Percentiles rank a stretch among this genome's conserved stretches.
phyloP scores from a whole-genome alignment of 2,888 invertebrate species.

The Ramazzottius varieornatus region DNA sequence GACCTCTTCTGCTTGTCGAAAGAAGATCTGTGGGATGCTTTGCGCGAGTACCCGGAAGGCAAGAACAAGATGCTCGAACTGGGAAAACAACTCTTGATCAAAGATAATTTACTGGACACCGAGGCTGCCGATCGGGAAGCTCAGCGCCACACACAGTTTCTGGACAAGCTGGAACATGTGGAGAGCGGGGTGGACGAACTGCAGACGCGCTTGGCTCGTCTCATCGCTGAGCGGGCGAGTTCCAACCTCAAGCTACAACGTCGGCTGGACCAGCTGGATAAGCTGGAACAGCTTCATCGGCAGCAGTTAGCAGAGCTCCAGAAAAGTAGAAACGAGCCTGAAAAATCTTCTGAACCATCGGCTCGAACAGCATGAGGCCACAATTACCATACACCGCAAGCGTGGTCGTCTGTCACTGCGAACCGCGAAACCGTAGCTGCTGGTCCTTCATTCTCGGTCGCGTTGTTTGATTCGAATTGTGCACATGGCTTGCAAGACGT shows the following conservation, averaged over 20 bases:
- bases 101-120: conserved; percentile 26
- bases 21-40: conserved; percentile 64
- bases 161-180: conserved; percentile 16
- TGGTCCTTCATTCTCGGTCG: too few species aligned
- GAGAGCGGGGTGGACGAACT: conserved; percentile 40
- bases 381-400: too few species aligned
- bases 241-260: conserved; percentile 59
- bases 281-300: neutral
- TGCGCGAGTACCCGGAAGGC: conserved; percentile 28
- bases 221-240: conserved; percentile 52
- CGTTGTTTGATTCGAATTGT: too few species aligned
- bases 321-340: too few species aligned
- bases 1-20: conserved; percentile 83
- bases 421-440: too few species aligned
- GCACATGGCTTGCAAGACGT: too few species aligned
- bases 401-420: too few species aligned
- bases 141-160: conserved; percentile 17
- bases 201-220: conserved; percentile 47
- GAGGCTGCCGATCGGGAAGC: conserved; percentile 31
- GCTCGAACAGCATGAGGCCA: too few species aligned
- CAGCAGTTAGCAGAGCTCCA: too few species aligned
- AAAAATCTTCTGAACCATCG: too few species aligned
- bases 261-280: conserved; percentile 32
- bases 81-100: conserved; percentile 24
- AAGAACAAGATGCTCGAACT: conserved; percentile 9